A percentile compares a stretch with the other conserved stretches of the same genome.
phyloP scores from a whole-genome alignment of 2,797 vertebrate genomes.

The Neomorphus geoffroyi region DNA sequence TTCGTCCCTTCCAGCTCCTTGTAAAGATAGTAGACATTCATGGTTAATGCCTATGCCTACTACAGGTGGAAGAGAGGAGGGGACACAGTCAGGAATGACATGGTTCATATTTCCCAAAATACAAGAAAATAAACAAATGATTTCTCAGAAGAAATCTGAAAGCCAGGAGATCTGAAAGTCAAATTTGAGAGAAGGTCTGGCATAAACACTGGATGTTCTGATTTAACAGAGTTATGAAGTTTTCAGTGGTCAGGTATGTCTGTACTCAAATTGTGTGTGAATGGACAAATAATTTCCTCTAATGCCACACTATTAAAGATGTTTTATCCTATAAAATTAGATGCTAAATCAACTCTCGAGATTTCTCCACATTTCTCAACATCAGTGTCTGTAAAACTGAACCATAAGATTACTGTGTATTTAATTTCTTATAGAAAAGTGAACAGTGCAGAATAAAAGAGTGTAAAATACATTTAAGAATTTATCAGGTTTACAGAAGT shows the following conservation, averaged over 20 bases:
- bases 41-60: background rate
- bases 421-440: background rate
- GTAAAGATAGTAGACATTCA: background rate
- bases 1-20: background rate
- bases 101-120: background rate
- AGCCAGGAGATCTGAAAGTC: background rate
- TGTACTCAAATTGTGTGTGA: background rate
- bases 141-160: background rate
- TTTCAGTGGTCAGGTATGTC: background rate
- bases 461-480: background rate
- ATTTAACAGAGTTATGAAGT: background rate
- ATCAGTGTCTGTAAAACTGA: background rate
- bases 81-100: background rate
- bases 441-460: background rate
- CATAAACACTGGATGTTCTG: background rate
- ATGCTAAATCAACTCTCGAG: background rate
- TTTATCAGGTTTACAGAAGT: background rate
- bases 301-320: background rate
- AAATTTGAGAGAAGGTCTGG: background rate
- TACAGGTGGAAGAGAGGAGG: accelerated
- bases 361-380: background rate
- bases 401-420: background rate
- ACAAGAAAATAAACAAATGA: background rate
- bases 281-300: background rate
- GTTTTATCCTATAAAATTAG: background rate